Conservation (phyloP, 2,797 vertebrate species). For the Potorous gilbertii region DNA sequence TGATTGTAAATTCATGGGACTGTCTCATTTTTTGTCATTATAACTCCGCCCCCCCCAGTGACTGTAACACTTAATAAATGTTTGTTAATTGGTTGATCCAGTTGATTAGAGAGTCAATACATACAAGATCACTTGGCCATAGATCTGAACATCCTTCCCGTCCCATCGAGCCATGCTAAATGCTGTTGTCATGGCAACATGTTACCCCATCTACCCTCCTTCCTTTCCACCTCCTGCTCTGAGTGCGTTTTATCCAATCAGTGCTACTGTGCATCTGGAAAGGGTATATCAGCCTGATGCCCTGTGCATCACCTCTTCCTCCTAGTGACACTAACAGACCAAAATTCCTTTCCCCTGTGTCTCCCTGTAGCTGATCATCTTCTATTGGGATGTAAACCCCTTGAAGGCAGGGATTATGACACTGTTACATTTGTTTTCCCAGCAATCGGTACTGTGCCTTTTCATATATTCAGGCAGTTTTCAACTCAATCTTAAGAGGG, state of each 20-base stretch:
- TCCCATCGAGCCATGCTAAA: not conserved
- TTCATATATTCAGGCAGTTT: not conserved
- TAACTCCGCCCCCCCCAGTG: no score
- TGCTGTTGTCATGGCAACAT: not conserved
- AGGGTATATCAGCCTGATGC: no score
- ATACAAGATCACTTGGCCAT: not conserved
- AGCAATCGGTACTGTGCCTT: not conserved
- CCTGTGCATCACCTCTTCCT: not conserved
- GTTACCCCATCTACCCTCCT: no score
- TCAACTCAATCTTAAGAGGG: not conserved
- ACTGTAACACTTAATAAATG: no score
- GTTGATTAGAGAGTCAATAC: not conserved
- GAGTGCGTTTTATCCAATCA: not conserved
- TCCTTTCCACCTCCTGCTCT: not conserved
- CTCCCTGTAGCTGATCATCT: not conserved
- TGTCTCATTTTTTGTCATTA: no score
- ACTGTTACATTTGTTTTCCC: not conserved
- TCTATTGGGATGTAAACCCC: not conserved
- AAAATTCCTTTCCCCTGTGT: not conserved
- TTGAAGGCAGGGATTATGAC: not conserved
- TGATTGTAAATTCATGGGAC: not conserved
- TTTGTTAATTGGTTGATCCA: no score
- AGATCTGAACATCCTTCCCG: not conserved
- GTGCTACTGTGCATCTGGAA: not conserved
- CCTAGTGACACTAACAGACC: not conserved